phyloP scores from a whole-genome alignment of 2,797 vertebrate species.

The Premnoplex brunnescens region DNA sequence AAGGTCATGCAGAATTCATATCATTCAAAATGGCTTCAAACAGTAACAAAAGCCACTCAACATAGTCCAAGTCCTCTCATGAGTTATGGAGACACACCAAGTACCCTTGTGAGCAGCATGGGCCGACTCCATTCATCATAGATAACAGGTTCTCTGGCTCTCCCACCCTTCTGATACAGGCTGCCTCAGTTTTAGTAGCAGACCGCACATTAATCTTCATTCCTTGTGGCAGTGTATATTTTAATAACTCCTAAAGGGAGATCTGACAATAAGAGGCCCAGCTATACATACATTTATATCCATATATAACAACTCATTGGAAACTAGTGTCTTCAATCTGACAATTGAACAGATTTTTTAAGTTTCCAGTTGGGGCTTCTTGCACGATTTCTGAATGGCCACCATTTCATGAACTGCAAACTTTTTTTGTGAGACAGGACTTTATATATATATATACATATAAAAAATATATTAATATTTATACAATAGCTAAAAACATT shows the following conservation, averaged over 20 bases:
- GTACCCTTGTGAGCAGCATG: background rate
- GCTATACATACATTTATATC: background rate
- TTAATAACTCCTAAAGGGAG: slow-evolving; percentile 12
- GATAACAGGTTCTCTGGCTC: background rate
- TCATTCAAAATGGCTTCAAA: background rate
- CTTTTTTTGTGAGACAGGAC: background rate
- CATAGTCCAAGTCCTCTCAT: background rate
- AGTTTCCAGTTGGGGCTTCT: background rate
- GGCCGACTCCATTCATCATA: background rate
- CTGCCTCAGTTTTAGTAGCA: slow-evolving; percentile 3
- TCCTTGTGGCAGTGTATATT: background rate
- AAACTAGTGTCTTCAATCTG: background rate
- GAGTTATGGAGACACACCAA: background rate
- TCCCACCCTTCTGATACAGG: background rate
- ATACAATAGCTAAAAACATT: background rate
- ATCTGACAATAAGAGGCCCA: background rate
- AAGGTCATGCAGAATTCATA: background rate
- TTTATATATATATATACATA: background rate
- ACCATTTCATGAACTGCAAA: background rate
- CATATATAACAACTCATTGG: background rate
- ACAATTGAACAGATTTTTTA: background rate
- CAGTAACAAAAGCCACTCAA: background rate
- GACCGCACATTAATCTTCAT: background rate
- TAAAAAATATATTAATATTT: no score
- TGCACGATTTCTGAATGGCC: background rate